Base-by-base conservation (phyloP, 2,797 vertebrate genomes). In the Microctenopoma lineatum region DNA sequence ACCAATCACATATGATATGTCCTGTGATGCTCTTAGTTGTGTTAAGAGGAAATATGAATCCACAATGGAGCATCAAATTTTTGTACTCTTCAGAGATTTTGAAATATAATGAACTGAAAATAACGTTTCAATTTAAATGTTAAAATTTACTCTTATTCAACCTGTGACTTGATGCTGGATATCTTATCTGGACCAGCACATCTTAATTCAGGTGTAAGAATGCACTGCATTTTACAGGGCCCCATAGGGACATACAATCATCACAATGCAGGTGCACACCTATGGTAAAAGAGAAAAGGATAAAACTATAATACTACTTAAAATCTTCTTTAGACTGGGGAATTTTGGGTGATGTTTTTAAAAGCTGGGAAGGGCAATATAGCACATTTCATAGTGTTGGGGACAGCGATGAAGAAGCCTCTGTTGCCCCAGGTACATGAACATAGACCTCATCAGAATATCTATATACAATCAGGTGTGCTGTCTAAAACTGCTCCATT, bases 11-110 rank as follows among this genome's bases (percentile, higher is more conserved):
- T 55, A n/a, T 50, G 53, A 81, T 77, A 36, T 60, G 26, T 69
- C 66, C 73, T 74, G 75, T 63, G 69, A 76, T 79, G 66, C 63
- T 76, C 71, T 62, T 26, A 44, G 60, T 54, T 62, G 78, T 73
- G 66, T 76, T 83, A 77, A 55, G 59, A 55, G 61, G 45, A 76
- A 42, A 75, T 34, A 66, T 73, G 45, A 55, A 51, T 76, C 56
- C 21, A 70, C 34, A 52, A 47, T 26, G 25, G 1, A 66, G 46
- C 45, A 42, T 56, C 15, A 0, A 18, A 38, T 3, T 27, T 58
- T 32, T 47, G 2, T 47, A 10, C 7, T 51, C 11, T 56, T 18
- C 36, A 12, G 18, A 68, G 27, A 25, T 21, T 32, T 16, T 21
- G n/a, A 41, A 48, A 57, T 11, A 48, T 0, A 66, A 39, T 64